Base-by-base conservation (phyloP, 64 coral and sea anemone genomes). In the Stichodactyla mertensii region DNA sequence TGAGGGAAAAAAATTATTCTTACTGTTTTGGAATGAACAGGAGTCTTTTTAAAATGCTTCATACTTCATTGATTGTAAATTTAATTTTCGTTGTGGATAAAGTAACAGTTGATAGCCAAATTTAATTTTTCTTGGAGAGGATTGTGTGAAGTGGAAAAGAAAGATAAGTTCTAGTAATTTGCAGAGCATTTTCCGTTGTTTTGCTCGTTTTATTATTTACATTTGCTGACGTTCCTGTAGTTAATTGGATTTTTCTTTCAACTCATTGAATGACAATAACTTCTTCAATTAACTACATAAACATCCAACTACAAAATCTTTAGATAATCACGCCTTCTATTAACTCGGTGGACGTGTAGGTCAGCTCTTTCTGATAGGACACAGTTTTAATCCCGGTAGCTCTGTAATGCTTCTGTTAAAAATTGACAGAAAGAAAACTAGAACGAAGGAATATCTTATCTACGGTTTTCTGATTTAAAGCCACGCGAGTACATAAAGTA, bases 221-320 rank as follows among this genome's bases (percentile, higher is more conserved):
- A 6, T 53, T 53, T 18, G 9, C 16, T 81, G 78, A 54, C 78
- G 31, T 81, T 53, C 10, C 4, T 81, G 78, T 54, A 28, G 78
- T 81, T 81, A 81, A 81, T 81, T 81, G 78, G 78, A 52, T 79
- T 74, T 81, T 52, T 19, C 67, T 71, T 81, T 51, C 16, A 19
- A 19, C 36, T 82, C 10, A 52, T 82, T 81, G 77, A 62, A 70
- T 81, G 61, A 87, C 84, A 87, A 92, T 55, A 15, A 45, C 20
- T 74, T 87, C 52, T 83, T 82, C 61, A 92, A 92, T 92, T 92
- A 92, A 87, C 85, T 56, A 92, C 85, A n/a, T 55, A 83, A 86
- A 79, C 71, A 92, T 92, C 85, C 52, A 1, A 81, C 15, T 81
- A 18, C 8, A 80, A 80, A 10, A 24, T 7, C 66, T 74, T 58